Evolutionary conservation across 2,113 vertebrate species (phyloP).

Genomic region (Serilophus lunatus): DNA sequence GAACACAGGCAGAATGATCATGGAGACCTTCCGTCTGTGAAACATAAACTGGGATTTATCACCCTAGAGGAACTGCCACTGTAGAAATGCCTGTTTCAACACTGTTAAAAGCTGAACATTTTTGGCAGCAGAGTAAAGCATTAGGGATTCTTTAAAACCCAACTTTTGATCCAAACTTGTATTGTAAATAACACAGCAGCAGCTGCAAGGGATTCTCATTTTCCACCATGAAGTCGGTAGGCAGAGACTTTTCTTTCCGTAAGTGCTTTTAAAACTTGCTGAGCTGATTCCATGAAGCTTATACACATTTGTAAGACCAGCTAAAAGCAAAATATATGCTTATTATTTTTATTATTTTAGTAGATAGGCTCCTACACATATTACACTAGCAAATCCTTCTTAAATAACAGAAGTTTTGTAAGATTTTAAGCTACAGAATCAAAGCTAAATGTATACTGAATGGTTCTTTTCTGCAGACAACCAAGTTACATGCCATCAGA

Average conservation of each 20-base stretch:
- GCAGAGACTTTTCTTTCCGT: background rate
- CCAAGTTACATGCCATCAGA: background rate
- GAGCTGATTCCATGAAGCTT: background rate
- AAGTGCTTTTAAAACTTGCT: background rate
- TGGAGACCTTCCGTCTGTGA: conserved; percentile 12
- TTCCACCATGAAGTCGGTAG: background rate
- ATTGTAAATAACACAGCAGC: conserved; percentile 52
- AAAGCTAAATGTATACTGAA: background rate
- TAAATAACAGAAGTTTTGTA: background rate
- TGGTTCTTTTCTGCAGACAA: background rate
- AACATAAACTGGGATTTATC: conserved; percentile 63
- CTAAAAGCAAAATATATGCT: background rate
- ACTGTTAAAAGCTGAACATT: conserved; percentile 49
- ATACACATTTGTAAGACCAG: background rate
- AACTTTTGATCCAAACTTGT: conserved; percentile 60
- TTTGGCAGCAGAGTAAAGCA: conserved; percentile 59
- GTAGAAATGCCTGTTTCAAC: conserved; percentile 60
- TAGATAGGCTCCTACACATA: background rate
- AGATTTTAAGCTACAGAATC: background rate
- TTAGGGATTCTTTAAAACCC: conserved; percentile 49
- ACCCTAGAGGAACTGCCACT: conserved; percentile 55
- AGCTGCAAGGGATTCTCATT: conserved; percentile 31
- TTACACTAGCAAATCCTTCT: background rate
- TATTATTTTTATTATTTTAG: background rate
- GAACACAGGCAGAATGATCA: conserved; percentile 25